Percentiles rank a stretch among this genome's conserved stretches.
phyloP scores from a whole-genome alignment of 2,113 vertebrate genomes.

The Chinchilla lanigera region DNA sequence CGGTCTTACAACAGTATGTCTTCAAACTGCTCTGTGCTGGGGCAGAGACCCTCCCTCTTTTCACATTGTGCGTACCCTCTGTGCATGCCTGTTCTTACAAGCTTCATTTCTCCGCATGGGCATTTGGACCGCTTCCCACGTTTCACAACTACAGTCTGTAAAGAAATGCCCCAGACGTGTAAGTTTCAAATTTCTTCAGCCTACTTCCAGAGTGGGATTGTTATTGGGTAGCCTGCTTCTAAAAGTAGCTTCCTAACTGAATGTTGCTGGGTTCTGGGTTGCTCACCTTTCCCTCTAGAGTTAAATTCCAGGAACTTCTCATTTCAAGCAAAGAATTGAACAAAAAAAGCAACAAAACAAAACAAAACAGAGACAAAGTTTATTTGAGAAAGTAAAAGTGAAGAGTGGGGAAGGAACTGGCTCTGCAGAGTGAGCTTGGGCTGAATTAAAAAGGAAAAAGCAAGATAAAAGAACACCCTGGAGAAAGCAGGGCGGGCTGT shows the following conservation, averaged over 20 bases:
- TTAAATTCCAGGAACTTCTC: neutral
- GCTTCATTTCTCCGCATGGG: neutral
- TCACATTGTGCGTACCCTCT: accelerated
- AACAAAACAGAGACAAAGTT: neutral
- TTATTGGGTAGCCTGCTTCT: neutral
- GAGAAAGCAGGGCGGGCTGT: neutral
- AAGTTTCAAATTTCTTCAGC: neutral
- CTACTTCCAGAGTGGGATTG: neutral
- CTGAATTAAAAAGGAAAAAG: neutral
- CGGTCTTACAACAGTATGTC: neutral
- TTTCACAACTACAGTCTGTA: neutral
- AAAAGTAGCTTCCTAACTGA: neutral
- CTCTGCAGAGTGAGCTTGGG: neutral
- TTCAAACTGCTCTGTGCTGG: too few relatives aligned
- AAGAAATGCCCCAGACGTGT: neutral
- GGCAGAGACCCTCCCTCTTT: neutral
- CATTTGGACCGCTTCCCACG: neutral
- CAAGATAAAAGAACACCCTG: neutral
- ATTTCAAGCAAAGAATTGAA: neutral
- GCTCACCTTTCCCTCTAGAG: neutral
- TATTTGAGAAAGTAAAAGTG: neutral
- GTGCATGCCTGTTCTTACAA: accelerated
- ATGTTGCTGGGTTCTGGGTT: neutral
- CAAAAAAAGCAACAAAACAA: neutral
- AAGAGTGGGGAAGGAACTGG: neutral